Percentiles rank a stretch among this genome's conserved stretches.
These are phyloP conservation scores for Merluccius polli DNA, from an alignment of 2,797 vertebrate species.

Conservation along the genomic window DNA sequence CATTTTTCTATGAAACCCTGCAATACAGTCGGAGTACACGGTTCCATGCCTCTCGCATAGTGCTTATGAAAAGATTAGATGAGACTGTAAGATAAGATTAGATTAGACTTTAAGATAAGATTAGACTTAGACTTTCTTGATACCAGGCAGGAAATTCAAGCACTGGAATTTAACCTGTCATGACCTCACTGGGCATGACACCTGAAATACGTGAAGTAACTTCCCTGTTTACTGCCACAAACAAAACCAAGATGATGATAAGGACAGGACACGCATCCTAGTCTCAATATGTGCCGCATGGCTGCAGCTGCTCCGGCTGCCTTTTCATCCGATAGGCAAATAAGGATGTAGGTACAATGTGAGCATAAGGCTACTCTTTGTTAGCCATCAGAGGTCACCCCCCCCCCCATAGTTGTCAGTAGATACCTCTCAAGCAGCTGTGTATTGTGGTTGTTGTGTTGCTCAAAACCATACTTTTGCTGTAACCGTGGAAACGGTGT, in stretches of 20 bases:
- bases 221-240: no score
- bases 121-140: background rate
- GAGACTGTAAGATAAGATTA: no score
- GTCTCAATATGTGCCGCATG: background rate
- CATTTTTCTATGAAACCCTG: background rate
- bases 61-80: background rate
- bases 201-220: no score
- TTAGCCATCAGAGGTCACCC: background rate
- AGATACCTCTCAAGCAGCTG: background rate
- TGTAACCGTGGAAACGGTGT: background rate
- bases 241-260: no score
- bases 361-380: background rate
- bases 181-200: no score
- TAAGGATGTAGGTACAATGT: no score
- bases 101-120: no score
- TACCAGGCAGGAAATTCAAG: background rate
- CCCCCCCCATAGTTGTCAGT: background rate
- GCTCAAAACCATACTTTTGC: background rate
- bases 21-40: background rate
- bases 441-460: background rate
- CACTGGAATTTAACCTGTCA: background rate
- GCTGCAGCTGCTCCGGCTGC: background rate
- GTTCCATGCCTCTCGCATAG: background rate
- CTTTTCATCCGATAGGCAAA: background rate
- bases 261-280: background rate